These are phyloP conservation scores for Drosophila murphyi DNA, from an alignment of 1,140 invertebrate species.

Conservation along the genomic window DNA sequence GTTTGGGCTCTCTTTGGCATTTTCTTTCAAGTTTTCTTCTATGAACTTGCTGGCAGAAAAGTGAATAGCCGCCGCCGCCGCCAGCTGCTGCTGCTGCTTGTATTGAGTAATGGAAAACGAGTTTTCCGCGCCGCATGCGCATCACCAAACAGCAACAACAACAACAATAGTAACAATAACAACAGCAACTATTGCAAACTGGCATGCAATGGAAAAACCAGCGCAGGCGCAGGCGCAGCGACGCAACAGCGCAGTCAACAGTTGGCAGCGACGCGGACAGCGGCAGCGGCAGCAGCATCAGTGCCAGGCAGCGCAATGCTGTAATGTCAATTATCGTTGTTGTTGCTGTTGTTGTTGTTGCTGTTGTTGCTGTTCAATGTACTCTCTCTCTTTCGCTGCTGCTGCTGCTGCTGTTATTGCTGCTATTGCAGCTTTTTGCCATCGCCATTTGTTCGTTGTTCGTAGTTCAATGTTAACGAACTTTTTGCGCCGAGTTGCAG, in stretches of 20 bases:
- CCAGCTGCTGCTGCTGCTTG: conserved; percentile 48
- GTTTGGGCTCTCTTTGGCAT: conserved; percentile 23
- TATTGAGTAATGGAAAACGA: conserved; percentile 81
- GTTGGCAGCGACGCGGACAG: conserved; percentile 9
- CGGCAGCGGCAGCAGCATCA: conserved; percentile 16
- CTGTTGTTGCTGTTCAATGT: conserved; percentile 37
- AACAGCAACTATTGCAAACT: conserved; percentile 38
- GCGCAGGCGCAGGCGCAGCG: conserved; percentile 37
- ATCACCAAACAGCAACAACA: conserved; percentile 52
- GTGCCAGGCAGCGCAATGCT: conserved; percentile 68
- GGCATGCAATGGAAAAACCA: conserved; percentile 72
- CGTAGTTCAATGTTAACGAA: conserved; percentile 85
- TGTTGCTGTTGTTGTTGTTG: conserved; percentile 34
- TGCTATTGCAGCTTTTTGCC: conserved; percentile 37
- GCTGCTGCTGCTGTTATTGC: conserved; percentile 36
- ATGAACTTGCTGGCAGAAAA: conserved; percentile 76
- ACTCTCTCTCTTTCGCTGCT: conserved; percentile 26
- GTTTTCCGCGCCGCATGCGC: conserved; percentile 74
- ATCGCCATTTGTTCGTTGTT: conserved; percentile 49
- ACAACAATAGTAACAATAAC: conserved; percentile 35
- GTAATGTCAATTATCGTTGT: conserved; percentile 62
- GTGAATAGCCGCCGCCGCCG: conserved; percentile 67
- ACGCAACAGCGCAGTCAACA: conserved; percentile 13
- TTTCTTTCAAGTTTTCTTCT: conserved; percentile 55
- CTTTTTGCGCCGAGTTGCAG: conserved; percentile 68